Conservation (phyloP, 1,140 invertebrate species). For the Drosophila ananassae region DNA sequence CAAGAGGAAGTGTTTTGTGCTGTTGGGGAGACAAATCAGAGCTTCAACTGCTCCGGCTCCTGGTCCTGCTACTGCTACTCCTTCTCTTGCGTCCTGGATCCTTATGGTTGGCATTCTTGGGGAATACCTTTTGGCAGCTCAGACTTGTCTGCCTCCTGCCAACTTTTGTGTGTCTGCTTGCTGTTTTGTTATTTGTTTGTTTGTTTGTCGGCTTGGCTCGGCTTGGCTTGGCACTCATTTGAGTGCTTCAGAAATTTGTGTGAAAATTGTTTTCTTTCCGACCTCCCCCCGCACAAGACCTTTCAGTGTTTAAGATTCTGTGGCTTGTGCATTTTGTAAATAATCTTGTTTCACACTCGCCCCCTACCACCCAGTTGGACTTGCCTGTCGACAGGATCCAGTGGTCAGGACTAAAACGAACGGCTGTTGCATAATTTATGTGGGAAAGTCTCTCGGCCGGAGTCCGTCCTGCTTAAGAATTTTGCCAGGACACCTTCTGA, state of each 20-base stretch:
- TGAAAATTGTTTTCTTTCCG: constrained; percentile 77
- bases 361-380: not conserved
- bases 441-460: constrained; percentile 67
- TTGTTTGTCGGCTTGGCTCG: constrained; percentile 27
- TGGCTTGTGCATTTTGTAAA: constrained; percentile 77
- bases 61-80: not conserved
- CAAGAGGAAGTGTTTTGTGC: constrained; percentile 64
- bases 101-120: constrained; percentile 70
- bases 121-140: constrained; percentile 80
- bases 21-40: constrained; percentile 58
- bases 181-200: constrained; percentile 30
- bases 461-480: constrained; percentile 70
- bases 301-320: constrained; percentile 76
- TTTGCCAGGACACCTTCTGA: constrained; percentile 52
- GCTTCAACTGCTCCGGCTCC: constrained; percentile 13
- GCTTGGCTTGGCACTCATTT: constrained; percentile 42
- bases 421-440: constrained; percentile 70
- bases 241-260: constrained; percentile 66
- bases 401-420: constrained; percentile 34
- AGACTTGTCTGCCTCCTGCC: constrained; percentile 68
- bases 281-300: constrained; percentile 8
- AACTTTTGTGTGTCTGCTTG: constrained; percentile 7
- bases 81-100: constrained; percentile 29
- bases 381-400: constrained; percentile 41
- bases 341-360: constrained; percentile 70